phyloP scores from a whole-genome alignment of 1,140 invertebrate species.

The Spodoptera frugiperda region DNA sequence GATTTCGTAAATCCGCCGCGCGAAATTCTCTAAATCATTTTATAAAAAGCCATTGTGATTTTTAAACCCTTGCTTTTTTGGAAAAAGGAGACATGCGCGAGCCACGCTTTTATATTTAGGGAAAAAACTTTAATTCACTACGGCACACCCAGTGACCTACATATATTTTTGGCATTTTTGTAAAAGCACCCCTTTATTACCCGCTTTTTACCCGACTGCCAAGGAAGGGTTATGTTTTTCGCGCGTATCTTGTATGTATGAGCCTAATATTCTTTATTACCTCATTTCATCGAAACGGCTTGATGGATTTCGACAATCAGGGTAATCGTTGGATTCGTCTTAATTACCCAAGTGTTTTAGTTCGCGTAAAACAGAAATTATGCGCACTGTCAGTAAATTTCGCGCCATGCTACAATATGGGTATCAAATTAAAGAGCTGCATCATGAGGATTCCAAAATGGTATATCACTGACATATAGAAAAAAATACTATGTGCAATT shows the following conservation, averaged over 20 bases:
- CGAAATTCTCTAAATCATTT: conserved; percentile 81
- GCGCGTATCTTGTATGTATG: too few species aligned
- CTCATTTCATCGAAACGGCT: too few species aligned
- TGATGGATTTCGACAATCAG: too few species aligned
- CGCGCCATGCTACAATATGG: too few species aligned
- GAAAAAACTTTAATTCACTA: conserved; percentile 61
- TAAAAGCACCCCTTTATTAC: conserved; percentile 79
- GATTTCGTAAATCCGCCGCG: conserved; percentile 67
- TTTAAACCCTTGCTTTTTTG: conserved; percentile 80
- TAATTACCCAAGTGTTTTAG: too few species aligned
- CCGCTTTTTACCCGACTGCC: too few species aligned
- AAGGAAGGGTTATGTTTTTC: too few species aligned
- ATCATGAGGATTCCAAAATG: too few species aligned
- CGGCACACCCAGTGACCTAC: conserved; percentile 81
- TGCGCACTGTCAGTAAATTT: conserved; percentile 84
- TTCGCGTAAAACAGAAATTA: conserved; percentile 79
- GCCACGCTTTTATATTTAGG: conserved; percentile 68
- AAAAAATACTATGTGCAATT: too few species aligned
- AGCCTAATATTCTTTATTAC: too few species aligned
- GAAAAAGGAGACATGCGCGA: conserved; percentile 76
- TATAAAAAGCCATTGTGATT: conserved; percentile 77
- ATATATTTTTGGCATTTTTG: conserved; percentile 78
- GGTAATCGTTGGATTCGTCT: too few species aligned
- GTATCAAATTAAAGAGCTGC: conserved; percentile 78
- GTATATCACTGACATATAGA: too few species aligned